Conservation (phyloP, 2,797 vertebrate species). For the Hyperoplus lanceolatus region DNA sequence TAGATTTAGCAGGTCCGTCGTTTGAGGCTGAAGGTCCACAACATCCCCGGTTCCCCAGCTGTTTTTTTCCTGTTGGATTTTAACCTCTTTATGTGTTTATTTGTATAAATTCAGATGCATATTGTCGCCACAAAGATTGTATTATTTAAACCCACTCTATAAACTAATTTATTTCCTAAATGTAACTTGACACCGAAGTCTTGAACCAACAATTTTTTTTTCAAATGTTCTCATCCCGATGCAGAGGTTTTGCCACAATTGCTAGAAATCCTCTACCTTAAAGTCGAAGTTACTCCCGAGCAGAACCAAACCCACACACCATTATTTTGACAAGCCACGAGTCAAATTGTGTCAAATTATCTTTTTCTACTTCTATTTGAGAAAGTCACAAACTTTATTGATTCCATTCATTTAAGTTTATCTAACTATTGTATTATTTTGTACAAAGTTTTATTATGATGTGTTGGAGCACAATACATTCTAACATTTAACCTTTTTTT, state of each 20-base stretch:
- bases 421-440: neutral
- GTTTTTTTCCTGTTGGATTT: neutral
- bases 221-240: neutral
- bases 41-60: no score
- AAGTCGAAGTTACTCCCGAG: neutral
- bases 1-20: neutral
- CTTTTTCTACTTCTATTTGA: neutral
- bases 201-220: neutral
- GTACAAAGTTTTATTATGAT: neutral
- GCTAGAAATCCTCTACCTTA: neutral
- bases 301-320: neutral
- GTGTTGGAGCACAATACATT: neutral
- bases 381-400: neutral
- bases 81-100: no score
- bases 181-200: neutral
- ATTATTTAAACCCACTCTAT: neutral
- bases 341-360: neutral
- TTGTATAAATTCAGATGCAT: no score
- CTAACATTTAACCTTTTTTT: neutral
- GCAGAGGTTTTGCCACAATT: constrained; percentile 3
- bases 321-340: neutral
- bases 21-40: neutral
- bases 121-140: no score
- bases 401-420: neutral
- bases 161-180: neutral